phyloP scores from a whole-genome alignment of 2,888 invertebrate genomes.

The Brassicogethes aeneus region DNA sequence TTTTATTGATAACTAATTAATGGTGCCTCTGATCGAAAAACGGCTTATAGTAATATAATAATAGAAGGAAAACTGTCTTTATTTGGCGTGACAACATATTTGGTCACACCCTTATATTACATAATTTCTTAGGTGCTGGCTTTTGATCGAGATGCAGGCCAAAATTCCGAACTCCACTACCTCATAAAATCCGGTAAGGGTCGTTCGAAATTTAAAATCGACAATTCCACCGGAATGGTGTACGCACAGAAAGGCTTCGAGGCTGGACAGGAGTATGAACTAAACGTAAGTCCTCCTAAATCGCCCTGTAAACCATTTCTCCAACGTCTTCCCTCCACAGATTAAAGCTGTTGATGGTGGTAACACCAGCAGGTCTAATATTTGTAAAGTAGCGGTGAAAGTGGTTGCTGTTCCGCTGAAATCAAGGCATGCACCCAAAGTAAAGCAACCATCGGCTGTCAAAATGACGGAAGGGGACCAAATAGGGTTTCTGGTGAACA shows the following conservation, averaged over 20 bases:
- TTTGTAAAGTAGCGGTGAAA: conserved; percentile 65
- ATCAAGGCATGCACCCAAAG: conserved; percentile 55
- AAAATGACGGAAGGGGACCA: conserved; percentile 77
- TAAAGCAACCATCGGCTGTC: conserved; percentile 56
- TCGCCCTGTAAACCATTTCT: too few species aligned
- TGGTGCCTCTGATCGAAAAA: too few species aligned
- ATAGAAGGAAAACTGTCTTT: too few species aligned
- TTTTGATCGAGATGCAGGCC: conserved; percentile 71
- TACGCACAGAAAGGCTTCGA: conserved; percentile 65
- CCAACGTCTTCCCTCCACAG: too few species aligned
- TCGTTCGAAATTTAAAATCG: conserved; percentile 73
- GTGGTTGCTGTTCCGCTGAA: conserved; percentile 51
- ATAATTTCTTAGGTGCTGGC: conserved; percentile 57
- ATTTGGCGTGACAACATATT: too few species aligned
- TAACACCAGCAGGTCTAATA: conserved; percentile 61
- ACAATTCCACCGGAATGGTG: conserved; percentile 73
- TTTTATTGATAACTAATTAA: too few species aligned
- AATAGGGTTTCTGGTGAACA: conserved; percentile 77
- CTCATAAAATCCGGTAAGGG: conserved; percentile 70
- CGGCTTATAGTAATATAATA: too few species aligned
- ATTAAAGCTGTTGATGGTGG: conserved; percentile 79
- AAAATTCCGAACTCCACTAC: conserved; percentile 77
- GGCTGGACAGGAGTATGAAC: conserved; percentile 57
- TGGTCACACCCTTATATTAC: too few species aligned
- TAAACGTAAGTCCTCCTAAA: conserved; percentile 51